Base-by-base conservation (phyloP, 2,888 invertebrate genomes). In the Cataglyphis livida region DNA sequence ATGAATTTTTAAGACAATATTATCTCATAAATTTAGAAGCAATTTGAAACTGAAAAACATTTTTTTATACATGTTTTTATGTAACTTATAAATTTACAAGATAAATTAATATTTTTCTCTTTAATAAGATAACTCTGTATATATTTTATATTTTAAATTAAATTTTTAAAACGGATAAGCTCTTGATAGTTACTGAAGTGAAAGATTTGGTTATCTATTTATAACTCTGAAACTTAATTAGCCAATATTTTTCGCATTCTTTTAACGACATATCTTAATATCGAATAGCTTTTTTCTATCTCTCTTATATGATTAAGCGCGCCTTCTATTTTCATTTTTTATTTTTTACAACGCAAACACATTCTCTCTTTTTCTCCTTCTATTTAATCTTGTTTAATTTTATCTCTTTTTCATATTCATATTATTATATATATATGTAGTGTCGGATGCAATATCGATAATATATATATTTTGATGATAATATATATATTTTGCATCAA, bases 51-150 rank as follows among this genome's bases (percentile, higher is more conserved):
- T 15, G 12, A 9, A 25, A 38, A 51, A 38, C 38, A 66, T 66
- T 76, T 66, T 41, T 25, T 65, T 66, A 65, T 7, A 66, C 38
- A 12, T 38, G 35, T 38, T 66, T 76, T 66, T 51, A 35, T 38
- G 38, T 76, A 65, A 76, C 54, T 76, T 76, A 38, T 9, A 48
- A 7, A 76, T 76, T 65, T 76, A 65, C 38, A 65, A 51, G 28
- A 54, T 65, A 54, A 65, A 76, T 25, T 25, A 25, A 76, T 54
- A 65, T 76, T 28, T 38, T 15, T 15, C 51, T 32, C 5, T 32
- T 4, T 65, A 76, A 76, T 65, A 65, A 64, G 9, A 51, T 44
- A 65, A 38, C 18, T 44, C 38, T 25, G 0, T 32, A 32, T 32
- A 32, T 32, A n/a, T 25, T 51, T 51, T 18, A 76, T 65, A 65